These are phyloP conservation scores for Vulpes ferrilata DNA, from an alignment of 2,113 vertebrate species.

Conservation along the genomic window DNA sequence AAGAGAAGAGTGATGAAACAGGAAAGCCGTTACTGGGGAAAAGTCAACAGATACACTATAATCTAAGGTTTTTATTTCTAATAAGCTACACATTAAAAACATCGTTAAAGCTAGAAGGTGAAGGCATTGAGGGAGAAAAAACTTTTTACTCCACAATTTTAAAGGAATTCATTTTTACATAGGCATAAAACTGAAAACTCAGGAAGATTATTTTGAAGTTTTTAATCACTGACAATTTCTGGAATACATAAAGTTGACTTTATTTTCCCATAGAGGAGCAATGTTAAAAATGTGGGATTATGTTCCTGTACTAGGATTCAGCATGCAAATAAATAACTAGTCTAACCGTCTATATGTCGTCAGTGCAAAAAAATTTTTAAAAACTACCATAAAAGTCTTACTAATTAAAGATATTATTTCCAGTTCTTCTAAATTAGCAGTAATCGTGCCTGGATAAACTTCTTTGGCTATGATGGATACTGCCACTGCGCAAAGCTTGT, in stretches of 20 bases:
- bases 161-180: slow-evolving; percentile 27
- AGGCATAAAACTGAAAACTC: slow-evolving; percentile 26
- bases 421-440: neutral
- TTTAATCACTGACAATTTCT: slow-evolving; percentile 38
- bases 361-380: neutral
- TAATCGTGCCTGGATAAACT: too few relatives aligned
- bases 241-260: slow-evolving; percentile 26
- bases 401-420: slow-evolving; percentile 39
- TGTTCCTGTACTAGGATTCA: neutral
- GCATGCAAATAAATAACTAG: neutral
- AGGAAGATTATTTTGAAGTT: neutral
- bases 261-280: neutral
- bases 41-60: slow-evolving; percentile 19
- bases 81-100: slow-evolving; percentile 19
- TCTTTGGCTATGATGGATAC: too few relatives aligned
- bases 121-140: neutral
- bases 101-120: slow-evolving; percentile 16
- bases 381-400: slow-evolving; percentile 1
- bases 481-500: neutral
- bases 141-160: slow-evolving; percentile 29
- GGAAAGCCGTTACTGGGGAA: neutral
- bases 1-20: neutral
- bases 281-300: neutral
- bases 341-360: neutral
- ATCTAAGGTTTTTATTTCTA: slow-evolving; percentile 40